Evolutionary conservation across 2,888 invertebrate genomes (phyloP).

Genomic region (Plagiodera versicolora): DNA sequence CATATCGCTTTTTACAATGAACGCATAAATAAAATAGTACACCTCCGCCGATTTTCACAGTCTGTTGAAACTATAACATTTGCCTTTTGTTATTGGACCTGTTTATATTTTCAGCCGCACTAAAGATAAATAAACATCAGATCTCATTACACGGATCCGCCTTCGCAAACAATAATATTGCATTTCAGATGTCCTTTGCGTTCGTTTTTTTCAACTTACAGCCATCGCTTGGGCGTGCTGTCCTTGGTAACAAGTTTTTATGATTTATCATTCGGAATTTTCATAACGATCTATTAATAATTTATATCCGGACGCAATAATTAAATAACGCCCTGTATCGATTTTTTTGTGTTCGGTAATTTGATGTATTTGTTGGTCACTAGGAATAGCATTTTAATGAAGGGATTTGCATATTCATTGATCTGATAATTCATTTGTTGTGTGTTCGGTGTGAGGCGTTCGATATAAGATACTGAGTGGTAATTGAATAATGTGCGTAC

Average conservation of each 20-base stretch:
- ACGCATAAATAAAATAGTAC: not conserved
- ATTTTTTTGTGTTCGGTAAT: not conserved
- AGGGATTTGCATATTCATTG: not conserved
- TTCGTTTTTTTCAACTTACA: slow-evolving; percentile 7
- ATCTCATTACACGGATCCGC: slow-evolving; percentile 13
- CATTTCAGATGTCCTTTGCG: slow-evolving; percentile 1
- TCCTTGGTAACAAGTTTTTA: slow-evolving; percentile 21
- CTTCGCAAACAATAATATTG: slow-evolving; percentile 14
- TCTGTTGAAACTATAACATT: not conserved
- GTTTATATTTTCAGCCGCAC: not conserved
- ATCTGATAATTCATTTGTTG: not conserved
- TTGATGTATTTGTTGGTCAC: not conserved
- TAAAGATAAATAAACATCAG: slow-evolving; percentile 9
- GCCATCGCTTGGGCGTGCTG: slow-evolving; percentile 18
- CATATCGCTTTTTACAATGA: too few species aligned
- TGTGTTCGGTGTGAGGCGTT: not conserved
- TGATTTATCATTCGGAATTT: slow-evolving; percentile 19
- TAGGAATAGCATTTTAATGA: not conserved
- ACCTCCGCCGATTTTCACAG: not conserved
- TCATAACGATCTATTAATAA: slow-evolving; percentile 25
- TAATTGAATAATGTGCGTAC: too few species aligned
- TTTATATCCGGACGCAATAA: slow-evolving; percentile 22
- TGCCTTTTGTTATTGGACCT: not conserved
- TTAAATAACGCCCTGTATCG: slow-evolving; percentile 28
- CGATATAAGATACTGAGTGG: too few species aligned